Evolutionary conservation across 2,797 vertebrate species (phyloP).

Genomic region (Coregonus ussuriensis): DNA sequence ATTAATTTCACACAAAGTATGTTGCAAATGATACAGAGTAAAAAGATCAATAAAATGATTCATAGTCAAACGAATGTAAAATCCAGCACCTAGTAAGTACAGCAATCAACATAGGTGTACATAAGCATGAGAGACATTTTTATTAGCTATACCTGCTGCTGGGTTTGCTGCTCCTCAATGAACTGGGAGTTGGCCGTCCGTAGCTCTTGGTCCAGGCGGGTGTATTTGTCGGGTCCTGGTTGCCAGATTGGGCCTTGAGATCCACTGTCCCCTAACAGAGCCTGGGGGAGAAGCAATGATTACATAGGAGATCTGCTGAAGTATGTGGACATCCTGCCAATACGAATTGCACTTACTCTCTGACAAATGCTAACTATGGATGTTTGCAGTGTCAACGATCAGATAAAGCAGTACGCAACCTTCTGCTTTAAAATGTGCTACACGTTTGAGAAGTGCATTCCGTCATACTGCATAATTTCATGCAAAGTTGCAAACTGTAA

Average conservation of each 20-base stretch:
- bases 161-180: conserved; percentile 91
- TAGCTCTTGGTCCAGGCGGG: conserved; percentile 84
- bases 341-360: not conserved
- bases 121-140: not conserved
- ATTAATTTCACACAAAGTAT: not conserved
- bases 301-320: not conserved
- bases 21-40: not conserved
- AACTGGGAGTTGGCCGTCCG: conserved; percentile 90
- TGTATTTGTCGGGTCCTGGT: conserved; percentile 79
- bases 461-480: not conserved
- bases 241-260: conserved; percentile 82
- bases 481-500: not conserved
- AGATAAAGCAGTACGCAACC: not conserved
- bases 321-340: not conserved
- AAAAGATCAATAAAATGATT: not conserved
- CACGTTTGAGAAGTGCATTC: not conserved
- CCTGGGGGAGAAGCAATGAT: conserved; percentile 61
- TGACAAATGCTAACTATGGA: not conserved
- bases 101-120: not conserved
- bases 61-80: not conserved
- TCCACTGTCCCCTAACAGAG: conserved; percentile 79
- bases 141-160: conserved; percentile 86
- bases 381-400: not conserved
- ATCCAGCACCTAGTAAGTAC: not conserved
- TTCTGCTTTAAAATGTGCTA: not conserved